Conservation (phyloP, 1,140 invertebrate species). For the Zaprionus tsacasi region DNA sequence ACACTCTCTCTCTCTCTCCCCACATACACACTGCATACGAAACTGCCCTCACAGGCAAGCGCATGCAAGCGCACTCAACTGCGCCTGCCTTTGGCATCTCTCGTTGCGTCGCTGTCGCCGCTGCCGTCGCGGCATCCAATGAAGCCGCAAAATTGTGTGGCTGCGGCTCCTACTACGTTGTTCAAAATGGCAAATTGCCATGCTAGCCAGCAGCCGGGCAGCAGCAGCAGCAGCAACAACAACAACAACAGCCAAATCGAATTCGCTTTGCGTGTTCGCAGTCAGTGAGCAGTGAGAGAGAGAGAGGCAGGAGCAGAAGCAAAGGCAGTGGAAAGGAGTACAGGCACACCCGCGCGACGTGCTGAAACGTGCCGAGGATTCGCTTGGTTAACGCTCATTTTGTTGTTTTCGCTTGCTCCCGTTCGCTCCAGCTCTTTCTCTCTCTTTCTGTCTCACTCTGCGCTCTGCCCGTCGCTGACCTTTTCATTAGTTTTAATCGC, state of each 20-base stretch:
- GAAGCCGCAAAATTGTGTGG: slow-evolving; percentile 79
- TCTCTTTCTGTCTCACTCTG: slow-evolving; percentile 22
- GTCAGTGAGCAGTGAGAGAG: neutral
- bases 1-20: neutral
- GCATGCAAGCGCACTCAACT: slow-evolving; percentile 21
- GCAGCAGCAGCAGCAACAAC: slow-evolving; percentile 35
- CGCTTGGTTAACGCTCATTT: slow-evolving; percentile 82
- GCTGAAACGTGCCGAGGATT: slow-evolving; percentile 78
- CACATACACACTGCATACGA: neutral
- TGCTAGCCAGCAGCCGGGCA: slow-evolving; percentile 50
- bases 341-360: slow-evolving; percentile 56
- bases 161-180: slow-evolving; percentile 58
- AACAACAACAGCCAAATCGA: slow-evolving; percentile 62
- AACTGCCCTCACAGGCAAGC: slow-evolving; percentile 1
- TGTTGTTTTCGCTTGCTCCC: slow-evolving; percentile 54
- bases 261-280: slow-evolving; percentile 74
- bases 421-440: neutral
- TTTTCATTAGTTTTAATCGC: slow-evolving; percentile 77
- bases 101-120: neutral
- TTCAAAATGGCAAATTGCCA: slow-evolving; percentile 82
- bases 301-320: neutral
- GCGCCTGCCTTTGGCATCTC: slow-evolving; percentile 63
- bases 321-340: slow-evolving; percentile 6
- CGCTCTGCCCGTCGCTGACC: slow-evolving; percentile 24
- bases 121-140: slow-evolving; percentile 56